phyloP scores from a whole-genome alignment of 2,797 vertebrate genomes.

The Prunella strophiata region DNA sequence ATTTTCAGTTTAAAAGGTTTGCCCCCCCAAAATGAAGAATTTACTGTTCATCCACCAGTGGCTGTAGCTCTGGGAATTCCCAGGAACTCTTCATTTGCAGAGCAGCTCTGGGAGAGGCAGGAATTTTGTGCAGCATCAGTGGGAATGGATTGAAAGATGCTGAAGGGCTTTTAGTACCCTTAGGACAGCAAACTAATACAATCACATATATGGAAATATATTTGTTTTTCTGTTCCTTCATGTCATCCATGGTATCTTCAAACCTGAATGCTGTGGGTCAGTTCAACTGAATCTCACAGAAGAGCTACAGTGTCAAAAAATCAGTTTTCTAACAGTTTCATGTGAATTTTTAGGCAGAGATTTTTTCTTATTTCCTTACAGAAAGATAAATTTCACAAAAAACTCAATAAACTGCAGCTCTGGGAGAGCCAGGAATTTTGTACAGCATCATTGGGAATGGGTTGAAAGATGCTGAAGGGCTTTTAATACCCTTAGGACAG shows the following conservation, averaged over 20 bases:
- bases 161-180: background rate
- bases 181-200: background rate
- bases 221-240: background rate
- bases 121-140: background rate
- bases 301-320: background rate
- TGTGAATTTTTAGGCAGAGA: fast-evolving
- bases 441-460: background rate
- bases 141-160: background rate
- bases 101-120: background rate
- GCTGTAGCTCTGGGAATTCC: background rate
- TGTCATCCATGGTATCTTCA: too few species aligned
- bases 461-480: background rate
- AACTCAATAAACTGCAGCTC: background rate
- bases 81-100: background rate
- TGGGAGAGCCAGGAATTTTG: background rate
- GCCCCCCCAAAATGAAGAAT: background rate
- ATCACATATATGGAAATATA: fast-evolving
- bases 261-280: background rate
- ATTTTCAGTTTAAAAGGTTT: background rate
- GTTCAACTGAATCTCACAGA: background rate
- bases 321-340: background rate
- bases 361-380: background rate
- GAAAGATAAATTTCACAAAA: background rate
- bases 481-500: too few species aligned
- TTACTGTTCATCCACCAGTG: background rate